Conservation (phyloP, 1,140 invertebrate species). For the Popillia japonica region DNA sequence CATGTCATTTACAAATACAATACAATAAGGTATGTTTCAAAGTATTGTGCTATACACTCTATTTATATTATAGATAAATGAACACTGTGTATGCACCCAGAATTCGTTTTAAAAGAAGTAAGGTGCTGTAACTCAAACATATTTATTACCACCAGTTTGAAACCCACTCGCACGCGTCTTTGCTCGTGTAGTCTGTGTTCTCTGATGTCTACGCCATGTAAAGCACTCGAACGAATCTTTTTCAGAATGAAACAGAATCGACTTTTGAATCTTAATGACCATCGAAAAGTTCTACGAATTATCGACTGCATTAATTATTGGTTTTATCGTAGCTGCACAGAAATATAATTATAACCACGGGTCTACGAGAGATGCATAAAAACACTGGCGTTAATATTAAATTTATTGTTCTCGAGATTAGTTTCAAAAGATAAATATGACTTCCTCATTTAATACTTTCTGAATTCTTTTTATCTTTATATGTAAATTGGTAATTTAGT, state of each 20-base stretch:
- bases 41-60: no score
- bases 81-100: no score
- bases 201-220: conserved; percentile 3
- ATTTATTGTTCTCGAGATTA: conserved; percentile 19
- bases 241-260: conserved; percentile 18
- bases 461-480: conserved; percentile 14
- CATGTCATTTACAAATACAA: no score
- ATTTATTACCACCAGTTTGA: background rate
- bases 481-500: conserved; percentile 12
- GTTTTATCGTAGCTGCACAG: background rate
- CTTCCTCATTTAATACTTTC: conserved; percentile 1
- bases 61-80: no score
- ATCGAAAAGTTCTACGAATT: conserved; percentile 7
- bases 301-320: conserved; percentile 15
- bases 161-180: background rate
- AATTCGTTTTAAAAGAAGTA: no score
- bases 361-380: conserved; percentile 5
- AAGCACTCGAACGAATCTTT: background rate
- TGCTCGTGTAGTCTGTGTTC: background rate
- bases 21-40: no score
- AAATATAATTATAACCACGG: conserved; percentile 7
- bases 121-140: background rate
- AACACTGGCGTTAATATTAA: background rate
- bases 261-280: conserved; percentile 13
- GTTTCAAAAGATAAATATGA: background rate